phyloP scores from a whole-genome alignment of 2,888 invertebrate species.

The Spodoptera littoralis region DNA sequence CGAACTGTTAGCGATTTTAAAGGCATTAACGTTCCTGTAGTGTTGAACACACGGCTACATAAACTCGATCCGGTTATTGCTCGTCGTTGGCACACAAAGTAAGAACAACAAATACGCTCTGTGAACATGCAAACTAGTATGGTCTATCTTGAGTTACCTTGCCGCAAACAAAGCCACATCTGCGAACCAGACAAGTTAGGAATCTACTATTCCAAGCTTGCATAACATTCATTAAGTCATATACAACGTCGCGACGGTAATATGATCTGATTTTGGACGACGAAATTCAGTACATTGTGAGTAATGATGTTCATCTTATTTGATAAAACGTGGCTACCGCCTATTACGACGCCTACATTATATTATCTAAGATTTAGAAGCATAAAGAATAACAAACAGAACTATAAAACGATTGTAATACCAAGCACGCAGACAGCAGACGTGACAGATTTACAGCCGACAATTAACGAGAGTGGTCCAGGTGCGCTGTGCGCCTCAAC shows the following conservation, averaged over 20 bases:
- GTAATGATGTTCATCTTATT: background rate
- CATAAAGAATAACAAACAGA: slow-evolving; percentile 14
- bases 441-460: slow-evolving; percentile 56
- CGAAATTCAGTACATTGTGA: background rate
- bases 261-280: background rate
- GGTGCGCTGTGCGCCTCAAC: slow-evolving; percentile 32
- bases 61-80: slow-evolving; percentile 2
- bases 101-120: slow-evolving; percentile 10
- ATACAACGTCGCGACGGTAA: background rate
- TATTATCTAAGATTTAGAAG: slow-evolving; percentile 12
- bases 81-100: background rate
- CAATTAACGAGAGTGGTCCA: slow-evolving; percentile 46
- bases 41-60: slow-evolving; percentile 5
- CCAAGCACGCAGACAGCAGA: slow-evolving; percentile 24
- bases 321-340: background rate
- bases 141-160: background rate
- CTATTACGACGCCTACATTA: background rate
- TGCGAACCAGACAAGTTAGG: background rate
- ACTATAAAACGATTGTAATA: slow-evolving; percentile 10
- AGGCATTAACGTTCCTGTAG: background rate
- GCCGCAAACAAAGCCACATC: background rate
- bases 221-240: too few relatives aligned
- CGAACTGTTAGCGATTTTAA: background rate
- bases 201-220: background rate
- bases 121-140: background rate